phyloP scores from a whole-genome alignment of 1,140 invertebrate genomes.

The Anoplolepis gracilipes region DNA sequence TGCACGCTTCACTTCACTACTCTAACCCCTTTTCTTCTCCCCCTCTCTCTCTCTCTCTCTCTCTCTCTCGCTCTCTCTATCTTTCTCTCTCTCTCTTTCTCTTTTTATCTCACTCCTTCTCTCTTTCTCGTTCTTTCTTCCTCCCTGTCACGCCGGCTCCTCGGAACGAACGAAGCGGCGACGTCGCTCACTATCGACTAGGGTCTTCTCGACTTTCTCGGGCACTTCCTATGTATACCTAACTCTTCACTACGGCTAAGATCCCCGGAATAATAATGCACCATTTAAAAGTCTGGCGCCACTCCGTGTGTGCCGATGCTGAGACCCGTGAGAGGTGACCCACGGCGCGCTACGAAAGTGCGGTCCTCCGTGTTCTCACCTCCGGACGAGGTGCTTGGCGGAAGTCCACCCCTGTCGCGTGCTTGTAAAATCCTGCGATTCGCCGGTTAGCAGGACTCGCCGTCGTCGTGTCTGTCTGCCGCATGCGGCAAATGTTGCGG shows the following conservation, averaged over 20 bases:
- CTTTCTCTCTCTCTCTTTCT: background rate
- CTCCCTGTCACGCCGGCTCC: slow-evolving; percentile 51
- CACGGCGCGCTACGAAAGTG: slow-evolving; percentile 9
- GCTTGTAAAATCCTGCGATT: slow-evolving; percentile 10
- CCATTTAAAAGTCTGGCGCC: slow-evolving; percentile 81
- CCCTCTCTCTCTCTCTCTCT: slow-evolving; percentile 27
- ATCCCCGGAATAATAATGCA: slow-evolving; percentile 78
- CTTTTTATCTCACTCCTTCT: background rate
- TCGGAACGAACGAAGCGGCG: slow-evolving; percentile 51
- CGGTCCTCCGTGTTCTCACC: background rate
- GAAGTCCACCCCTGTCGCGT: slow-evolving; percentile 13
- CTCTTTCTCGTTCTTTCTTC: slow-evolving; percentile 20
- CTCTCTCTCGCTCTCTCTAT: no score
- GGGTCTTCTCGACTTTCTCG: slow-evolving; percentile 83
- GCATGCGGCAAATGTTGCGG: slow-evolving; percentile 51
- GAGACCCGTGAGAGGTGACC: slow-evolving; percentile 26
- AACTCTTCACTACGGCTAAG: slow-evolving; percentile 83
- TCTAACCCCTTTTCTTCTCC: slow-evolving; percentile 50
- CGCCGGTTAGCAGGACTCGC: slow-evolving; percentile 48
- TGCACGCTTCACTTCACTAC: slow-evolving; percentile 55
- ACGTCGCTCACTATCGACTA: slow-evolving; percentile 71
- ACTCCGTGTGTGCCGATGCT: slow-evolving; percentile 11
- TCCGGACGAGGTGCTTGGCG: background rate
- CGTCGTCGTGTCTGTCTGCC: background rate
- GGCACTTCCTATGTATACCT: slow-evolving; percentile 82